These are phyloP conservation scores for Holcopasites calliopsidis DNA, from an alignment of 1,140 invertebrate species.

Conservation along the genomic window DNA sequence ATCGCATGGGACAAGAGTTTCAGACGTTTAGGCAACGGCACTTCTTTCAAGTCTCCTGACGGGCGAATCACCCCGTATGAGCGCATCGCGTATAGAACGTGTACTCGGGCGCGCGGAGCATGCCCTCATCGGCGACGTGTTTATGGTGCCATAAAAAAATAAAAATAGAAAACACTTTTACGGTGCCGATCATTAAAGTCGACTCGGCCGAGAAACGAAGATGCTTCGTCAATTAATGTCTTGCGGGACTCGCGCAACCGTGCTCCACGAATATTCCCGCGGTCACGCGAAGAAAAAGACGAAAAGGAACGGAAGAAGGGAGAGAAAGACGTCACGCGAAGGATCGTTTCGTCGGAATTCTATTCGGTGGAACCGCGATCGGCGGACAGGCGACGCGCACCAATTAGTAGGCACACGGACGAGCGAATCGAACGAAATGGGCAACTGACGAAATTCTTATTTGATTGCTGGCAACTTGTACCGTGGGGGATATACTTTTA, in stretches of 20 bases:
- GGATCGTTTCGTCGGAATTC: neutral
- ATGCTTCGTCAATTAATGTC: constrained; percentile 69
- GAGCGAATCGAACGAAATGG: too few relatives aligned
- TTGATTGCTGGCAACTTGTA: too few relatives aligned
- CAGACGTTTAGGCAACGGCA: too few relatives aligned
- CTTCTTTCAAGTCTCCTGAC: too few relatives aligned
- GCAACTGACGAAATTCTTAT: too few relatives aligned
- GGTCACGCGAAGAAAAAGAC: too few relatives aligned
- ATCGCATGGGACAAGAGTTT: too few relatives aligned
- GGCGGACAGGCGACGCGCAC: too few relatives aligned
- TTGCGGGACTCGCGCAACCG: constrained; percentile 30
- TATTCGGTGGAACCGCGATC: too few relatives aligned
- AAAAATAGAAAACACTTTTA: constrained; percentile 71
- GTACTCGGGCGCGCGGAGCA: neutral
- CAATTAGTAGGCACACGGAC: too few relatives aligned
- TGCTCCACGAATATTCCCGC: neutral
- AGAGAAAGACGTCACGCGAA: neutral
- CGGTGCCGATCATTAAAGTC: constrained; percentile 69
- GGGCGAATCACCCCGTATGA: too few relatives aligned
- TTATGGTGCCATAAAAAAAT: constrained; percentile 65
- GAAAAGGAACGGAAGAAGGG: neutral
- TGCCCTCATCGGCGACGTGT: constrained; percentile 49
- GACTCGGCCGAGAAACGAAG: constrained; percentile 52
- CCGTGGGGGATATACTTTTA: too few relatives aligned
- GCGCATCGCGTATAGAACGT: constrained; percentile 24